Base-by-base conservation (phyloP, 2,113 vertebrate species). In the Cochlearius cochlearius region DNA sequence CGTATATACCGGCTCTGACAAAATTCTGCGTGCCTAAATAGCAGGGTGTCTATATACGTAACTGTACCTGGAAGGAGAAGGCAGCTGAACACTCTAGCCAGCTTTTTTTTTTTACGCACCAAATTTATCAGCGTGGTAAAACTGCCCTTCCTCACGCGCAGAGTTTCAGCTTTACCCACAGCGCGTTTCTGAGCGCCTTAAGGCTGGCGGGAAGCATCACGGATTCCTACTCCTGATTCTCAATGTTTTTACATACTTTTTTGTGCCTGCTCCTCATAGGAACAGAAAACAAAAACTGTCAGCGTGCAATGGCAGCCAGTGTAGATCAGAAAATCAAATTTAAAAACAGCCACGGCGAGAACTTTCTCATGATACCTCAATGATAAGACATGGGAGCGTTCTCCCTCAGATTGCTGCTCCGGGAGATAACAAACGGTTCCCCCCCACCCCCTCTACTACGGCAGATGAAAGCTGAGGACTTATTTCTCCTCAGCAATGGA, bases 171-270 rank as follows among this genome's bases (percentile, higher is more conserved):
- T 55, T n/a, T 36, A 73, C 9, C 30, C 10, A 23, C 20, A 29
- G 15, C 2, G 9, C 15, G 3, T 20, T 68, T 52, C 30, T 15
- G 15, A 30, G 10, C 1, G 3, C 14, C 11, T 36, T 16, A 41
- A 27, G 15, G 5, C 10, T 32, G 2, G 1, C 2, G 4, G 12
- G 30, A 69, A 86, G 41, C 27, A 15, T 4, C 10, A 38, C 0
- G n/a, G 17, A 39, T 50, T 43, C 41, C 43, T 20, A 38, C 9
- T 34, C 34, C 39, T 59, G 52, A 52, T 12, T 58, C 45, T 34
- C 18, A 13, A 16, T 0, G 25, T 5, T 50, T 50, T 88, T 36
- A 64, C 16, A 8, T 12, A 30, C 4, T 10, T 47, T 18, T 23
- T 9, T 17, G 9, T 11, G 10, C 5, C 9, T 11, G 7, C 9